Evolutionary conservation across 2,797 vertebrate genomes (phyloP), one percentile per base, ranked within the genome.

Genomic region (Valencia hispanica): DNA sequence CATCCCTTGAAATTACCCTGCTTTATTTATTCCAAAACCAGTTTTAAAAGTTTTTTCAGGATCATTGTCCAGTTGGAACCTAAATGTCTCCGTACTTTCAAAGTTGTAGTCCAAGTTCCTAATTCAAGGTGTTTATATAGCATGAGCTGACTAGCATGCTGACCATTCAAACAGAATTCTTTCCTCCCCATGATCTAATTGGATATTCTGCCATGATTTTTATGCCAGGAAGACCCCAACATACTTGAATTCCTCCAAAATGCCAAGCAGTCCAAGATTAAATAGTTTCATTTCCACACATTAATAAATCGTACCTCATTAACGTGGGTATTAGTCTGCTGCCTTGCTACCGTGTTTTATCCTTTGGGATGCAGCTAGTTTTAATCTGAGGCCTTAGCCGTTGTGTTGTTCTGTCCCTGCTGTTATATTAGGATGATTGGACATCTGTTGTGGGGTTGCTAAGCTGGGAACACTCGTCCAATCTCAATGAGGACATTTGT

Each of bases 381-480:
- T 91, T 91, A 93, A 91, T 92, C 87, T 88, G 84, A 83, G 86
- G 85, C 84, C 68, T 89, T 71, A 68, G 81, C 77, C 70, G 41
- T 77, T 74, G 79, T 88, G 90, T 88, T 93, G 85, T 89, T 89
- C 87, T 88, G 55, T 91, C 89, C 83, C 90, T 92, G 92, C 89
- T 91, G 88, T 88, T 89, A 89, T 93, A 93, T 93, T 92, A 91
- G 91, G 87, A 91, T 89, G 91, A 93, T 92, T 93, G 92, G 91
- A 92, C 92, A 93, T 93, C 92, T 92, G 92, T 85, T 93, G 84
- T 80, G 80, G 72, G 80, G 69, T 75, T 66, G 78, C 84, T 91
- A 91, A 92, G 82, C 90, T 86, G 86, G 86, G 73, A 88, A 84
- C 79, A 80, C 82, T 45, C 79, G 83, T 86, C 81, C 82, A 88